Percentiles rank a stretch among this genome's conserved stretches.
Conservation (phyloP, 2,888 invertebrate species). For the Eucriotettix oculatus region DNA sequence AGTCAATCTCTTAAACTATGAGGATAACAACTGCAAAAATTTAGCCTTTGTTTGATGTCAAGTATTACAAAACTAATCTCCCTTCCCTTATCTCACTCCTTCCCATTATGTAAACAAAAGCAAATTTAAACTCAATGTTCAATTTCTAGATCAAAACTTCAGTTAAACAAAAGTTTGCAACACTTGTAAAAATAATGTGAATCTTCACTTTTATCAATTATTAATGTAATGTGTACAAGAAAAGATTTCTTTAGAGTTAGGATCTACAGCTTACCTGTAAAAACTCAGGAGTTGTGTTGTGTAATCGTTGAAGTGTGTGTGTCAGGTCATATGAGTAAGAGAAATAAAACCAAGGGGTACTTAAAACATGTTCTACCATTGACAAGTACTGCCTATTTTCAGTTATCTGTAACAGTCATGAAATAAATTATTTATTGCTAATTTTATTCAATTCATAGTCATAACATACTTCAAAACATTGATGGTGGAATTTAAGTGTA, state of each 20-base stretch:
- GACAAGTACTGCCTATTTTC: conserved; percentile 70
- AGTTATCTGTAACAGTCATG: conserved; percentile 24
- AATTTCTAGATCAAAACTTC: background rate
- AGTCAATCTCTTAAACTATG: background rate
- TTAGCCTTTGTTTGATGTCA: no score
- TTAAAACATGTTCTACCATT: conserved; percentile 69
- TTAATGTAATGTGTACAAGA: background rate
- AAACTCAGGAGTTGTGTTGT: conserved; percentile 69
- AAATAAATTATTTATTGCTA: no score
- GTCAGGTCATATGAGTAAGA: conserved; percentile 89
- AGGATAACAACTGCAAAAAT: no score
- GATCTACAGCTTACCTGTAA: conserved; percentile 33
- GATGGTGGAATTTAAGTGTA: no score
- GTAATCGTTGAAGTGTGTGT: conserved; percentile 75
- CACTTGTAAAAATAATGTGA: conserved; percentile 1
- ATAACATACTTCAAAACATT: no score
- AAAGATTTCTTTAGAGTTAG: background rate
- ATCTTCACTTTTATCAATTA: background rate
- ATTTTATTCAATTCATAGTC: no score
- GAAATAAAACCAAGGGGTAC: conserved; percentile 80
- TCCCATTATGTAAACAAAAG: background rate
- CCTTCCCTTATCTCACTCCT: background rate
- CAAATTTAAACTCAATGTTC: background rate
- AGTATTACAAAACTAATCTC: no score
- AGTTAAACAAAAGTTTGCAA: background rate